phyloP scores from a whole-genome alignment of 2,113 vertebrate genomes.

The Channa argus region DNA sequence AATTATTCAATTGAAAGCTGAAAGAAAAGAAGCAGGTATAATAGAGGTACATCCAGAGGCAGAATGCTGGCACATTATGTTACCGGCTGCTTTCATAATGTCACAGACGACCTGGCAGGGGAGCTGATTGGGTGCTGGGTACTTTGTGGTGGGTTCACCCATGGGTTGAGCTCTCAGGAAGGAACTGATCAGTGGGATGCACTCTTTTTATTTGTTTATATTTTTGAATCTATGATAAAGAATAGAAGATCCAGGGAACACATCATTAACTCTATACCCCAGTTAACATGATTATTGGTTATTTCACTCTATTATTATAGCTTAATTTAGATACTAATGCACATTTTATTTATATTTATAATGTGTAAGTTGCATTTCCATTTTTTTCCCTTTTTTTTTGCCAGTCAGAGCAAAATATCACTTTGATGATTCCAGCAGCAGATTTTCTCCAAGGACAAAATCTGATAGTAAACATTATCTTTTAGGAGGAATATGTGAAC shows the following conservation, averaged over 20 bases:
- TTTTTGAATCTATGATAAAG: constrained; percentile 59
- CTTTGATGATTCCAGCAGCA: neutral
- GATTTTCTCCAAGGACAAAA: neutral
- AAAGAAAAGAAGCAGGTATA: neutral
- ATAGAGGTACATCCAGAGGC: neutral
- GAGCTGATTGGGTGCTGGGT: constrained; percentile 30
- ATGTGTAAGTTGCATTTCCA: too few species aligned
- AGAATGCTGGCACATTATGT: neutral
- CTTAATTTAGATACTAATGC: too few species aligned
- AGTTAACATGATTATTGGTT: too few species aligned
- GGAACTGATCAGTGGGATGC: constrained; percentile 52
- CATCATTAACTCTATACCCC: too few species aligned
- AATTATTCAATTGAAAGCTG: neutral
- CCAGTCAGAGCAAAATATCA: neutral
- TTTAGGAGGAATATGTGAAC: neutral
- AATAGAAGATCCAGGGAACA: neutral
- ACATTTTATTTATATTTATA: too few species aligned
- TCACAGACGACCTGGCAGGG: constrained; percentile 15
- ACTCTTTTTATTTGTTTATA: constrained; percentile 19
- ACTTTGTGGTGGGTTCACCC: constrained; percentile 41
- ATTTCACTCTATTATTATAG: too few species aligned
- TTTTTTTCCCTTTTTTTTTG: too few species aligned
- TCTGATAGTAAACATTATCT: neutral
- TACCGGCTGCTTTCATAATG: constrained; percentile 33
- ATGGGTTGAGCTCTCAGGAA: constrained; percentile 56